Evolutionary conservation across 2,113 vertebrate genomes (phyloP).

Genomic region (Hippolais icterina): DNA sequence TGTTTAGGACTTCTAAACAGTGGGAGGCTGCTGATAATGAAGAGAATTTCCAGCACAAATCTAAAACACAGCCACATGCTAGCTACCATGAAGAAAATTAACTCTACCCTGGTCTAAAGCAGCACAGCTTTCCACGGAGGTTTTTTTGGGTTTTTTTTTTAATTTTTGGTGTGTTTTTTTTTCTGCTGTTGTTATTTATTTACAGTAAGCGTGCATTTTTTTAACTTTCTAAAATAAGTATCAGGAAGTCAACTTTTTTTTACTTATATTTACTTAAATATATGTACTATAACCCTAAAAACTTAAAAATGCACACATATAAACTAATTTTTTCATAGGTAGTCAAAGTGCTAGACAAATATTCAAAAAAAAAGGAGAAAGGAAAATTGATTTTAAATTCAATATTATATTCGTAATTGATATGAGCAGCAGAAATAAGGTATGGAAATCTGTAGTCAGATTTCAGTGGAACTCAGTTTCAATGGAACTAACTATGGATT

Average conservation of each 20-base stretch:
- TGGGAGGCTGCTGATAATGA: not conserved
- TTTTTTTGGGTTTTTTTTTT: not conserved
- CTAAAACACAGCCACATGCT: fast-evolving
- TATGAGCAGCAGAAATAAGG: not conserved
- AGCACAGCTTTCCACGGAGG: not conserved
- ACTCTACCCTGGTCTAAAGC: not conserved
- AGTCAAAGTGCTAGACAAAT: not conserved
- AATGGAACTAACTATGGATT: not conserved
- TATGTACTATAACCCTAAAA: not conserved
- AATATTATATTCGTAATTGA: not conserved
- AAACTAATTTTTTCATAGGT: not conserved
- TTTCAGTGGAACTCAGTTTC: not conserved
- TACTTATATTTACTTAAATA: not conserved
- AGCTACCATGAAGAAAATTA: not conserved
- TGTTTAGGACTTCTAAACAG: not conserved
- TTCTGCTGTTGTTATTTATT: not conserved
- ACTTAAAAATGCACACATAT: not conserved
- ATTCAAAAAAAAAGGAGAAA: not conserved
- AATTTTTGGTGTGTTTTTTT: not conserved
- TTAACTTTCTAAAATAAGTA: not conserved
- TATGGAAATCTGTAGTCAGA: not conserved
- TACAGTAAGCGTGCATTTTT: not conserved
- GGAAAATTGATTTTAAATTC: not conserved
- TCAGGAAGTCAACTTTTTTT: fast-evolving
- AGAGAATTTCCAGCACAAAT: not conserved